Evolutionary conservation across 2,797 vertebrate species (phyloP).

Genomic region (Strix occidentalis): DNA sequence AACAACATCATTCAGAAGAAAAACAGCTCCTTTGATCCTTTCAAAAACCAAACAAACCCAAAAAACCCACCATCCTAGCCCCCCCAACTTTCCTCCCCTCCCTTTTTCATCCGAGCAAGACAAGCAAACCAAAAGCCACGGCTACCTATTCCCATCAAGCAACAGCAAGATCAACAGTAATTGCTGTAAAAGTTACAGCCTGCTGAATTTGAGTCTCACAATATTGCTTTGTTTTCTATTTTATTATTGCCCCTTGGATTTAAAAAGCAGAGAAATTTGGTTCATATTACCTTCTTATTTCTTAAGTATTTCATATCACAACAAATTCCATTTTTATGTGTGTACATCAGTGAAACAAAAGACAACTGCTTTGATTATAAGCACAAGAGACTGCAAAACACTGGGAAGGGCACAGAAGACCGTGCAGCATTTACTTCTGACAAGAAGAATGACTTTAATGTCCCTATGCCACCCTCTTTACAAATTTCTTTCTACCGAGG

Average conservation of each 20-base stretch:
- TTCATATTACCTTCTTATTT: neutral
- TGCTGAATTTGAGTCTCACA: neutral
- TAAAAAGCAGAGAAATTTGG: neutral
- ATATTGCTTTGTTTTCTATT: neutral
- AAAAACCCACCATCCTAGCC: neutral
- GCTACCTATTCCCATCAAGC: neutral
- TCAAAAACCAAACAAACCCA: rapidly evolving
- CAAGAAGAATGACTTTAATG: constrained; percentile 23
- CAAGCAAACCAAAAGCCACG: neutral
- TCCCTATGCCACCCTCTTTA: neutral
- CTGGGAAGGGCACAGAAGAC: neutral
- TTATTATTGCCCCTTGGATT: neutral
- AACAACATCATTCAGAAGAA: neutral
- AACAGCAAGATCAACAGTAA: neutral
- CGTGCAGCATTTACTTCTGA: neutral
- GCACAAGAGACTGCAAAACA: neutral
- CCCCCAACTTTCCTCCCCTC: rapidly evolving
- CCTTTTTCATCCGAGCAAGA: neutral
- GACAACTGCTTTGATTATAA: neutral
- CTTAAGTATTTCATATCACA: neutral
- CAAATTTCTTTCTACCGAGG: neutral
- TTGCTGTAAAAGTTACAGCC: neutral
- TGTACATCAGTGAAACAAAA: neutral
- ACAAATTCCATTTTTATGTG: neutral
- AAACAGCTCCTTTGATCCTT: rapidly evolving